These are phyloP conservation scores for Elgaria multicarinata DNA, from an alignment of 2,113 vertebrate genomes.

Conservation along the genomic window DNA sequence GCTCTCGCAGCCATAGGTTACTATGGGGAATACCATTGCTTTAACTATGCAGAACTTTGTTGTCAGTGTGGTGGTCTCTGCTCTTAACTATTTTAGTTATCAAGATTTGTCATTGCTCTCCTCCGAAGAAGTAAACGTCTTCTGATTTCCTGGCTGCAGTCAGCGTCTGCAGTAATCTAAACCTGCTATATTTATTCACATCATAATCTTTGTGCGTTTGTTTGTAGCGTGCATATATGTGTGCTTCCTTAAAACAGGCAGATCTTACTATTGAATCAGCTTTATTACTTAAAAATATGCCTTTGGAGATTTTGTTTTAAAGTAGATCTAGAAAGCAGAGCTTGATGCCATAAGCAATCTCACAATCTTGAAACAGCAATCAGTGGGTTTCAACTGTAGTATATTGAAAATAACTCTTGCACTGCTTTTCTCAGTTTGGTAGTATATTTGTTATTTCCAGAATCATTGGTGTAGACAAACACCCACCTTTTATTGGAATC, in stretches of 20 bases:
- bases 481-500: constrained; percentile 46
- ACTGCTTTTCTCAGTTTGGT: not conserved
- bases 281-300: not conserved
- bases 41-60: too few relatives aligned
- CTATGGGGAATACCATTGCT: too few relatives aligned
- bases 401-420: not conserved
- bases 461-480: constrained; percentile 59
- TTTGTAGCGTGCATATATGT: not conserved
- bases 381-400: constrained; percentile 30
- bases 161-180: too few relatives aligned
- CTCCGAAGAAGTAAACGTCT: too few relatives aligned
- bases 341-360: too few relatives aligned
- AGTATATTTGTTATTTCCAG: constrained; percentile 52
- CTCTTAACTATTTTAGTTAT: too few relatives aligned
- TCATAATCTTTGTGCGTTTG: not conserved
- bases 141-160: too few relatives aligned
- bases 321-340: not conserved
- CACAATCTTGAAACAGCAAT: constrained; percentile 19
- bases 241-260: not conserved
- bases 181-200: not conserved
- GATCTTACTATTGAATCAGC: not conserved
- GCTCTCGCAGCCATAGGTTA: too few relatives aligned
- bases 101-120: too few relatives aligned
- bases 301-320: not conserved
- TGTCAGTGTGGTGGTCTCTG: too few relatives aligned